Base-by-base conservation (phyloP, 2,888 invertebrate species). In the Dorcus hopei region DNA sequence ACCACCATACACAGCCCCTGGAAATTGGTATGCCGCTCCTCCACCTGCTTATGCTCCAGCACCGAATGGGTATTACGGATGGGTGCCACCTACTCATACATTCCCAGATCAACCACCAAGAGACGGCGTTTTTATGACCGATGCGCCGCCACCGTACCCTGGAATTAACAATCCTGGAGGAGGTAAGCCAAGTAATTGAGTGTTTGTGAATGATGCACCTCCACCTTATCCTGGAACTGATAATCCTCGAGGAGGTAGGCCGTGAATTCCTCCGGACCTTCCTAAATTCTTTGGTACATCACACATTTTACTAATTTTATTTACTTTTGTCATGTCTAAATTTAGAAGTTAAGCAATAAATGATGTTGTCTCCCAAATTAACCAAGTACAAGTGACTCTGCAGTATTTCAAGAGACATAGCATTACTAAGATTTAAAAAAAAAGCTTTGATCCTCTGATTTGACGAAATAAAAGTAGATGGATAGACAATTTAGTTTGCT, bases 221-320 rank as follows among this genome's bases (percentile, higher is more conserved):
- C 96, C 96, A 49, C 97, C 97, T 2, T 97, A 97, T 80, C 95
- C 96, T 11, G 97, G 97, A 58, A 88, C 96, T 64, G 86, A 82
- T 55, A 81, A 78, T 9, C 80, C 61, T 4, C 57, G 38, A 38
- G 45, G 19, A 33, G 45, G 45, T 45, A 45, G 23, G 19, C 19
- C 8, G 3, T 45, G 45, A 45, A 11, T 23, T 23, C 45, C 19
- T 19, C 26, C 26, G 3, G 26, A 33, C 26, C 26, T 33, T 33
- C 26, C 26, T 33, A 33, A 33, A 33, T 33, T 33, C 26, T 33
- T 33, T 33, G 26, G 26, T 33, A 7, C 7, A 33, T 33, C 26
- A 33, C 26, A 33, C 26, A 33, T 33, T 33, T 33, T 33, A 19
- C 19, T 19, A 19, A 19, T 19, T 19, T 3, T 3, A 7, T 33